phyloP scores from a whole-genome alignment of 2,888 invertebrate species.

The Cephus runcator region DNA sequence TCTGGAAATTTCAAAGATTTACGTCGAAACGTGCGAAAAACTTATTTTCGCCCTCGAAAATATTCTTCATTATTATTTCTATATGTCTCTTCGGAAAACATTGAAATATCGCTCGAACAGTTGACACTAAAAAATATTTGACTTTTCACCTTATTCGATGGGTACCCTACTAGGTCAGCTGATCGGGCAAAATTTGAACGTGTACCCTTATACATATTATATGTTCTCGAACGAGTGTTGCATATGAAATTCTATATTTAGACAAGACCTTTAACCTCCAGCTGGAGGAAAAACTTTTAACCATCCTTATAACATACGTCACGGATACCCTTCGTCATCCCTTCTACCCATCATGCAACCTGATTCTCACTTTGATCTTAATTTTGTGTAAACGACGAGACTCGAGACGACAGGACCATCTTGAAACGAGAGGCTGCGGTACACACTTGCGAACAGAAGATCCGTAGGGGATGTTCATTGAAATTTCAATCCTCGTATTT shows the following conservation, averaged over 20 bases:
- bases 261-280: background rate
- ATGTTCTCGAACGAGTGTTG: background rate
- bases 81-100: too few species aligned
- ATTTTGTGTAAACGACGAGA: constrained; percentile 42
- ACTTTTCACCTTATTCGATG: constrained; percentile 22
- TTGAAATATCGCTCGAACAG: background rate
- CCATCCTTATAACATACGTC: constrained; percentile 5
- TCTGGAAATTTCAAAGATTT: too few species aligned
- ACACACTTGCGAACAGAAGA: background rate
- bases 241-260: background rate
- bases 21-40: too few species aligned
- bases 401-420: constrained; percentile 19
- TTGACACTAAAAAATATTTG: background rate
- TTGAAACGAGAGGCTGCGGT: background rate
- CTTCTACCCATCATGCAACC: constrained; percentile 24
- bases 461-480: background rate
- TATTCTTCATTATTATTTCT: too few species aligned
- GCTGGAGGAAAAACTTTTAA: background rate
- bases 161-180: constrained; percentile 27
- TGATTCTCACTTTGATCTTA: constrained; percentile 53
- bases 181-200: constrained; percentile 31
- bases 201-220: constrained; percentile 19
- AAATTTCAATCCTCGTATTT: background rate
- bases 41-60: too few species aligned
- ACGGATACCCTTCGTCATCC: constrained; percentile 21